Evolutionary conservation across 1,140 invertebrate genomes (phyloP), one percentile per base, ranked within the genome.

Genomic region (Stenopsyche tienmushanensis): DNA sequence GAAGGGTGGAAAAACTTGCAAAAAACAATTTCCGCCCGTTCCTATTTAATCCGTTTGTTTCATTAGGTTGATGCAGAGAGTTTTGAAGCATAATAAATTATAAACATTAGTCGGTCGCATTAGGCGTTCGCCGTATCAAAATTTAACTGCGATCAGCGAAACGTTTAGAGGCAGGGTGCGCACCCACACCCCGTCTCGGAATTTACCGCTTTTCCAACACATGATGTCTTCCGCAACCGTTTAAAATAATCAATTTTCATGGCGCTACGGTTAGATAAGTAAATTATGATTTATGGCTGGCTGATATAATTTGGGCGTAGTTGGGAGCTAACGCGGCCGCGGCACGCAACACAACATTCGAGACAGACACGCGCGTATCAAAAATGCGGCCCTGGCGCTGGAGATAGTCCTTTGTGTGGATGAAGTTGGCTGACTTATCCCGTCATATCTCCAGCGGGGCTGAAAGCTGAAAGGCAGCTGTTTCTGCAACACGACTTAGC

Each of bases 171-270:
- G n/a, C n/a, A n/a, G n/a, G n/a, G n/a, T n/a, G n/a, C n/a, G 2
- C 41, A 13, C 41, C 41, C 41, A 7, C 34, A 7, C 18, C 44
- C 44, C 23, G 25, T 2, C 50, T 25, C 23, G 18, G 24, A 34
- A 34, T 3, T 55, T 34, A n/a, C 21, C 24, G 23, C 13, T 13
- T 52, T 21, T 25, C 17, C 21, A 49, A 2, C 21, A 23, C 47
- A 34, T 29, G 52, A 15, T 25, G 65, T 65, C 63, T 65, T 62
- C 47, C 54, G 53, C 53, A 64, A 65, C 42, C 67, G 67, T 63
- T 69, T 69, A 65, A 69, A 69, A 59, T 69, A 69, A 69, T 69
- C 67, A 69, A 65, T 69, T 69, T 65, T 54, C 66, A 47, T 29
- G 26, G 63, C 58, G 67, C 53, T 41, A 42, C 63, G 52, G 29